Conservation (phyloP, 1,140 invertebrate species). For the Cherax quadricarinatus region DNA sequence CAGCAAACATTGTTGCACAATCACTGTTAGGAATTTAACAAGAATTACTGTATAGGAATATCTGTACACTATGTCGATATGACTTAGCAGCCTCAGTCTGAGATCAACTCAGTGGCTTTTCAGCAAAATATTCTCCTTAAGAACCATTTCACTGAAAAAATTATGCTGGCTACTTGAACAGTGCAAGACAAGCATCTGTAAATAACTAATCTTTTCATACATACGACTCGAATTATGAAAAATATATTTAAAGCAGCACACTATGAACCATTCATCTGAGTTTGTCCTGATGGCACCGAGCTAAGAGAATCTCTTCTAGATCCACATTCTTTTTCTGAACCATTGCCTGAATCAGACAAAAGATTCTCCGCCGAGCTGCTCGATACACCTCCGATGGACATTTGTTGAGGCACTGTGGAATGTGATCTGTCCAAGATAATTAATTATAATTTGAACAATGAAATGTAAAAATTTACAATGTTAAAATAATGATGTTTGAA, state of each 20-base stretch:
- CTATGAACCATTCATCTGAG: slow-evolving; percentile 63
- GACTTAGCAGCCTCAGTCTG: neutral
- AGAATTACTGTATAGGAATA: slow-evolving; percentile 28
- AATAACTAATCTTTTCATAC: neutral
- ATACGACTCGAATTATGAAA: neutral
- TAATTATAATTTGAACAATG: neutral
- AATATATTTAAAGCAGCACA: neutral
- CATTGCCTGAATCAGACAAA: slow-evolving; percentile 59
- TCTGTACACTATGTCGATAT: slow-evolving; percentile 13
- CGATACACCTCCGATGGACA: slow-evolving; percentile 58
- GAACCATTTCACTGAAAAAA: too few species aligned
- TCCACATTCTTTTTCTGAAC: slow-evolving; percentile 57
- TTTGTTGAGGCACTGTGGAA: slow-evolving; percentile 63
- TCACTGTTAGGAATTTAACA: too few species aligned
- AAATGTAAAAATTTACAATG: too few species aligned
- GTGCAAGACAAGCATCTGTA: neutral
- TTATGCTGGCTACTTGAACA: neutral
- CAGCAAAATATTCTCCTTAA: neutral
- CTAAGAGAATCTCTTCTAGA: slow-evolving; percentile 57
- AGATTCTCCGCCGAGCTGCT: slow-evolving; percentile 68
- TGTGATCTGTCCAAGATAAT: slow-evolving; percentile 63
- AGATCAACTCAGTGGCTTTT: neutral
- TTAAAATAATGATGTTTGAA: too few species aligned
- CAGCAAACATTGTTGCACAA: neutral
- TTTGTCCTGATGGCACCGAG: slow-evolving; percentile 54